Conservation (phyloP, 1,140 invertebrate species). For the Ceratina calcarata region DNA sequence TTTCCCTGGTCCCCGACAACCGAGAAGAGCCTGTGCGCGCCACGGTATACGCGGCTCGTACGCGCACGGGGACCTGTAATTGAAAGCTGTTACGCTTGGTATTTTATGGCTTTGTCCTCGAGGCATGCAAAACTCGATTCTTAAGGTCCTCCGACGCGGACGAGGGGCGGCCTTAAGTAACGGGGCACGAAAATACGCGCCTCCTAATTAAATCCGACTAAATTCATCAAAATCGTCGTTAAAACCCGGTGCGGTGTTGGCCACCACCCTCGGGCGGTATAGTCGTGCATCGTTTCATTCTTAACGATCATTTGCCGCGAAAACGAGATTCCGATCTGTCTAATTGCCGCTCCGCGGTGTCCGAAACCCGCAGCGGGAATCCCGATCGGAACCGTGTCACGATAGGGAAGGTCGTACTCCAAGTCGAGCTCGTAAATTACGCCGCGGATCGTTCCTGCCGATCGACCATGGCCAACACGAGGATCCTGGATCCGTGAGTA, state of each 20-base stretch:
- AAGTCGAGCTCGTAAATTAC: slow-evolving; percentile 43
- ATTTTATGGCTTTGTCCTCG: slow-evolving; percentile 74
- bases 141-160: slow-evolving; percentile 60
- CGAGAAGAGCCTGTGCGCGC: not conserved
- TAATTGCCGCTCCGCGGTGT: slow-evolving; percentile 56
- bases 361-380: slow-evolving; percentile 41
- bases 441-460: slow-evolving; percentile 8
- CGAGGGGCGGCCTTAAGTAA: slow-evolving; percentile 51
- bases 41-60: slow-evolving; percentile 38
- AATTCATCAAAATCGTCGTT: slow-evolving; percentile 75
- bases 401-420: slow-evolving; percentile 18
- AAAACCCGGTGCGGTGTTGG: slow-evolving; percentile 43
- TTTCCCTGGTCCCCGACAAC: not conserved
- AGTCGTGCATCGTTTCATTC: not conserved
- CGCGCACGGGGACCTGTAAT: slow-evolving; percentile 68
- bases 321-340: slow-evolving; percentile 64
- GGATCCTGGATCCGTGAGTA: slow-evolving; percentile 3
- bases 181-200: slow-evolving; percentile 65
- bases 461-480: slow-evolving; percentile 2
- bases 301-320: slow-evolving; percentile 60
- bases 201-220: slow-evolving; percentile 73
- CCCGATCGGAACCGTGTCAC: slow-evolving; percentile 42
- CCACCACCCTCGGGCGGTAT: slow-evolving; percentile 26
- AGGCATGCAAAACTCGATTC: slow-evolving; percentile 74
- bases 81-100: slow-evolving; percentile 76